A percentile compares a stretch with the other conserved stretches of the same genome.
Conservation (phyloP, 2,888 invertebrate species). For the Nomada ferruginata region DNA sequence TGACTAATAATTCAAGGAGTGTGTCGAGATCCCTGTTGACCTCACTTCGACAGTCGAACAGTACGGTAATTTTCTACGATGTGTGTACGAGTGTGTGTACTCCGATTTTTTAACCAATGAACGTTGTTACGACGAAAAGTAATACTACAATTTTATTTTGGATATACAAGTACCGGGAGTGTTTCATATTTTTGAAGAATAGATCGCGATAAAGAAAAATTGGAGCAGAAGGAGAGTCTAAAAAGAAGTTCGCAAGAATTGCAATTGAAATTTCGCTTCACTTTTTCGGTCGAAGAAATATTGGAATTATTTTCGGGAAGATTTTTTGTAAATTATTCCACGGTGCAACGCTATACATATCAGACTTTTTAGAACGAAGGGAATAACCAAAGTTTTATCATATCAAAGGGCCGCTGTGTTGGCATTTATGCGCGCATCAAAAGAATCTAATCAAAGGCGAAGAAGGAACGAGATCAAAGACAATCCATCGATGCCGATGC, state of each 20-base stretch:
- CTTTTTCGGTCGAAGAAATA: neutral
- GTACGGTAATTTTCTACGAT: conserved; percentile 2
- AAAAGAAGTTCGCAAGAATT: neutral
- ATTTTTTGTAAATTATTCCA: conserved; percentile 1
- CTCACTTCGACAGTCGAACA: neutral
- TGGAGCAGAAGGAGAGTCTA: neutral
- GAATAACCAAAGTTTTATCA: conserved; percentile 42
- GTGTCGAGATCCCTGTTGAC: neutral
- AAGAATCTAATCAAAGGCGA: conserved; percentile 54
- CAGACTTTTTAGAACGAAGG: neutral
- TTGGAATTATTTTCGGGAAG: neutral
- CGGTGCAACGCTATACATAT: neutral
- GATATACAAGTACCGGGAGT: too few relatives aligned
- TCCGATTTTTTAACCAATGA: too few relatives aligned
- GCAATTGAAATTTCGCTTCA: neutral
- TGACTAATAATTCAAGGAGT: conserved; percentile 39
- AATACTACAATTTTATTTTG: too few relatives aligned
- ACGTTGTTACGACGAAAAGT: neutral
- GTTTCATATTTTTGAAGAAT: too few relatives aligned
- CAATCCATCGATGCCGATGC: conserved; percentile 23
- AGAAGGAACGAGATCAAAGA: conserved; percentile 52
- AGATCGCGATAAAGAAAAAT: neutral
- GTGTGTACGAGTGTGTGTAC: too few relatives aligned
- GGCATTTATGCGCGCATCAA: conserved; percentile 46
- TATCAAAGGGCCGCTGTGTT: conserved; percentile 35